These are phyloP conservation scores for Eumeta japonica DNA, from an alignment of 1,140 invertebrate genomes.

Conservation along the genomic window DNA sequence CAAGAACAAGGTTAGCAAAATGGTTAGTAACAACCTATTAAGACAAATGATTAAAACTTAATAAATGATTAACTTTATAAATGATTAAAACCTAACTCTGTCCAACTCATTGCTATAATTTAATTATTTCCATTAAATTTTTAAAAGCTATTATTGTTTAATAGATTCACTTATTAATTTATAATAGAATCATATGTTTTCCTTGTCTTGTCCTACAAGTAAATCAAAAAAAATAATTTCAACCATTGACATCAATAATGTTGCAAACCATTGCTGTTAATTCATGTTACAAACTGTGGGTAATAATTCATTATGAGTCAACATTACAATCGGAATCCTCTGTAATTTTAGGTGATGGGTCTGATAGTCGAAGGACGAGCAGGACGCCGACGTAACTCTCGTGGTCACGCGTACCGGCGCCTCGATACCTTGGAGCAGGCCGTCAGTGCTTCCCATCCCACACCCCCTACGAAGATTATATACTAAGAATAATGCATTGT, in stretches of 20 bases:
- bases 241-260: too few species aligned
- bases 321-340: neutral
- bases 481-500: too few species aligned
- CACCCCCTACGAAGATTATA: constrained; percentile 47
- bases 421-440: constrained; percentile 47
- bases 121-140: neutral
- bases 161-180: neutral
- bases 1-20: constrained; percentile 44
- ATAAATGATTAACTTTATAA: neutral
- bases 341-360: constrained; percentile 42
- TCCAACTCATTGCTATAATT: neutral
- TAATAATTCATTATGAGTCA: neutral
- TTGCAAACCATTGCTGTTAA: too few species aligned
- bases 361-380: constrained; percentile 39
- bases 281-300: too few species aligned
- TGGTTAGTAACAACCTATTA: constrained; percentile 7
- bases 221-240: neutral
- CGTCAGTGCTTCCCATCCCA: constrained; percentile 32
- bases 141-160: neutral
- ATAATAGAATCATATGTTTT: neutral
- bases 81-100: too few species aligned
- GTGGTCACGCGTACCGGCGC: constrained; percentile 41
- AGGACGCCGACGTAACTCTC: constrained; percentile 36
- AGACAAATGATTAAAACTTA: neutral
- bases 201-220: neutral